These are phyloP conservation scores for Chunga burmeisteri DNA, from an alignment of 2,113 vertebrate genomes.

Conservation along the genomic window DNA sequence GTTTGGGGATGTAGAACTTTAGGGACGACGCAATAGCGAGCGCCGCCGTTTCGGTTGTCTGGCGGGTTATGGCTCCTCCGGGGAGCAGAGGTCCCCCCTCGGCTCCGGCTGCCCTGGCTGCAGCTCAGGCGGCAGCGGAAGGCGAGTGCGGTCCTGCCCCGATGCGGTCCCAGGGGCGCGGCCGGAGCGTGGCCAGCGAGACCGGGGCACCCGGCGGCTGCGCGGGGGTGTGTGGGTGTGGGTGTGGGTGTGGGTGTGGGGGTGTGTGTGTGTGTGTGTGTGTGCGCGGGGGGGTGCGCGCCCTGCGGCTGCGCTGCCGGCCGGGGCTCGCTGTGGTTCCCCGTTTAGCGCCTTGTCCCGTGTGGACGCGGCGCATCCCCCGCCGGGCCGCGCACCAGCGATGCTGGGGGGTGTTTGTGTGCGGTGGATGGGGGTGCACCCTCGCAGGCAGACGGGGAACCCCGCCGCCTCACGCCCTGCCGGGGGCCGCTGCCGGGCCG, in stretches of 20 bases:
- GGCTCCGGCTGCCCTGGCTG: not conserved
- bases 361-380: not conserved
- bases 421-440: not conserved
- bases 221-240: not conserved
- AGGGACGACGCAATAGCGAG: not conserved
- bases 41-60: not conserved
- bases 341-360: not conserved
- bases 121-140: not conserved
- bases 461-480: not conserved
- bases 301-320: not conserved
- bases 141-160: not conserved
- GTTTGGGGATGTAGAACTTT: not conserved
- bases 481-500: not conserved
- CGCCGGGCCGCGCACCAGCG: not conserved
- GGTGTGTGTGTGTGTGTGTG: no score
- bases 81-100: not conserved
- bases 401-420: not conserved
- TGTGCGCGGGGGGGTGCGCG: not conserved
- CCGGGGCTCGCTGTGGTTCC: not conserved
- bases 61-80: not conserved
- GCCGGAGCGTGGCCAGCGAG: not conserved
- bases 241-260: no score
- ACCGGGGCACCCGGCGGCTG: not conserved
- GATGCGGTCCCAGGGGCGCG: not conserved
- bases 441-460: not conserved